These are phyloP conservation scores for Hoplias malabaricus DNA, from an alignment of 2,113 vertebrate species.

Conservation along the genomic window DNA sequence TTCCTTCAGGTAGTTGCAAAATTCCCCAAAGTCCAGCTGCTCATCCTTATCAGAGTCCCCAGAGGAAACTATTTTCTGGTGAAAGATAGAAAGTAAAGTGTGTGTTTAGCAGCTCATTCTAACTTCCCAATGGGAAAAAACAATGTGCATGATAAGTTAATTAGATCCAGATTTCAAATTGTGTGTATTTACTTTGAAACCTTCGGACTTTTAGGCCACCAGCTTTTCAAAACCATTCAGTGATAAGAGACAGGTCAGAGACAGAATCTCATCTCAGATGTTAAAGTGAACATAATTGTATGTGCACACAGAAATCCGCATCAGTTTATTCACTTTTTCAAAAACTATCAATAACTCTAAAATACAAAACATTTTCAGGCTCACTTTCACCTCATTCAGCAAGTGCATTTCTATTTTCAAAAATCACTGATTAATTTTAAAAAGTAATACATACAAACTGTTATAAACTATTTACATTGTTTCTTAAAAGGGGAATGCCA, in stretches of 20 bases:
- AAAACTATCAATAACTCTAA: not conserved
- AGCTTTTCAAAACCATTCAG: not conserved
- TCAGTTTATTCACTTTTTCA: too few relatives aligned
- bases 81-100: constrained; percentile 33
- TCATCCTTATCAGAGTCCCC: constrained; percentile 88
- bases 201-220: not conserved
- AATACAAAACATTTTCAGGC: not conserved
- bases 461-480: not conserved
- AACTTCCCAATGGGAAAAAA: too few relatives aligned
- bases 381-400: not conserved
- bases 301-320: too few relatives aligned
- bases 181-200: not conserved
- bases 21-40: constrained; percentile 89
- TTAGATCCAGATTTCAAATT: not conserved
- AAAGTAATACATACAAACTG: not conserved
- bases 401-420: not conserved
- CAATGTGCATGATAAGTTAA: too few relatives aligned
- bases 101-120: not conserved
- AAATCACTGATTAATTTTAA: not conserved
- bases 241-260: not conserved
- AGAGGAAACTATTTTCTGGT: constrained; percentile 88
- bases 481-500: not conserved
- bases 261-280: too few relatives aligned
- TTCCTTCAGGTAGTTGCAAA: constrained; percentile 90
- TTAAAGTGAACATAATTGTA: too few relatives aligned